phyloP scores from a whole-genome alignment of 2,888 invertebrate species.

The Catocala sponsa region DNA sequence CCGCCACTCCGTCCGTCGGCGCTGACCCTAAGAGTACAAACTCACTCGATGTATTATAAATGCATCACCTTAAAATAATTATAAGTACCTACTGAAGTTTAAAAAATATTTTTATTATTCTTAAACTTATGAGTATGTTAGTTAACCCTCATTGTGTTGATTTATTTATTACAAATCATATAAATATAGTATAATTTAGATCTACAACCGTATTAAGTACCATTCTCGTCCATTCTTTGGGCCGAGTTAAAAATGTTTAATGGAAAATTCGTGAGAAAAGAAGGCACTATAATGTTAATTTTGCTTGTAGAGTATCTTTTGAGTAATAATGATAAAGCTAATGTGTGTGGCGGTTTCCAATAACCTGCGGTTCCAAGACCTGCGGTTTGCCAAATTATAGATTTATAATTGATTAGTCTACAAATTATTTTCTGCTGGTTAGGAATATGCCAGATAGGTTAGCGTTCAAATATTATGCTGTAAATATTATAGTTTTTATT shows the following conservation, averaged over 20 bases:
- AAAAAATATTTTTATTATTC: conserved; percentile 45
- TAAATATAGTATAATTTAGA: conserved; percentile 18
- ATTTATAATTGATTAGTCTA: no score
- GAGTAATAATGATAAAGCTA: neutral
- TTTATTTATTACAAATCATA: conserved; percentile 7
- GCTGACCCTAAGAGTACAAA: conserved; percentile 1
- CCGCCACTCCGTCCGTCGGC: no score
- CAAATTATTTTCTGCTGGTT: no score
- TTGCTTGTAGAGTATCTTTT: neutral
- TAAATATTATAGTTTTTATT: no score
- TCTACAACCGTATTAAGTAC: conserved; percentile 55
- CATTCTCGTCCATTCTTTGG: conserved; percentile 63
- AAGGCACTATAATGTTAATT: conserved; percentile 49
- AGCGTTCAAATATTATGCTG: no score
- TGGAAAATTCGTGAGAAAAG: conserved; percentile 35
- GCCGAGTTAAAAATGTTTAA: conserved; percentile 22
- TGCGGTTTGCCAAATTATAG: no score
- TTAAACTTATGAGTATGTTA: conserved; percentile 56
- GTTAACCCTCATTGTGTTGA: conserved; percentile 43
- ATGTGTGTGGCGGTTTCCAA: no score
- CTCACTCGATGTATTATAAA: conserved; percentile 49
- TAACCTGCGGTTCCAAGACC: no score
- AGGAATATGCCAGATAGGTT: no score
- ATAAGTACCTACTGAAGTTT: conserved; percentile 18
- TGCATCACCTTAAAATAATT: conserved; percentile 46